A percentile compares a stretch with the other conserved stretches of the same genome.
Evolutionary conservation across 2,113 vertebrate species (phyloP).

Genomic region (Vidua chalybeata): DNA sequence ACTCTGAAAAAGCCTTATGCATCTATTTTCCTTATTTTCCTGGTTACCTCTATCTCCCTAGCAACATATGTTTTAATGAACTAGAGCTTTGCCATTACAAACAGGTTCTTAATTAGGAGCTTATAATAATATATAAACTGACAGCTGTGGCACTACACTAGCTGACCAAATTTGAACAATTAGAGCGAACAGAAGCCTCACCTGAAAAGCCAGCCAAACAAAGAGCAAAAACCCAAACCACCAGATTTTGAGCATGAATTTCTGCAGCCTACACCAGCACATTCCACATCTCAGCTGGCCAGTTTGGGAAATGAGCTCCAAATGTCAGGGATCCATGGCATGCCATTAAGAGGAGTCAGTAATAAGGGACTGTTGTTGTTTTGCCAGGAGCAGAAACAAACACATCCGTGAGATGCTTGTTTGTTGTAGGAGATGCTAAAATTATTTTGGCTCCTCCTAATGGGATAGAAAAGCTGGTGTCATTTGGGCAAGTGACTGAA

Average conservation of each 20-base stretch:
- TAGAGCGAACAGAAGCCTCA: not conserved
- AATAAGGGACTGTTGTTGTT: not conserved
- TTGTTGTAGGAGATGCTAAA: slow-evolving; percentile 18
- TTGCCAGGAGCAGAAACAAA: slow-evolving; percentile 39
- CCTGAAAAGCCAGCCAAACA: not conserved
- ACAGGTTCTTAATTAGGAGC: slow-evolving; percentile 62
- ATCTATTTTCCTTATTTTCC: not conserved
- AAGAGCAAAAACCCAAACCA: not conserved
- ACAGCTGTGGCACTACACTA: slow-evolving; percentile 36
- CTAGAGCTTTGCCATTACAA: slow-evolving; percentile 43
- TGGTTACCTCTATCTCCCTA: not conserved
- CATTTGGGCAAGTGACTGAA: not conserved
- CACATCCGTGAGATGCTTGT: not conserved
- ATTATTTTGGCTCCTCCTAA: slow-evolving; percentile 28
- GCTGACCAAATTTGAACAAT: slow-evolving; percentile 27
- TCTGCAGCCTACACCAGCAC: not conserved
- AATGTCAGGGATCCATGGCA: not conserved
- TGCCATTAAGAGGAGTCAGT: not conserved
- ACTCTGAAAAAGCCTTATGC: not conserved
- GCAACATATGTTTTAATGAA: slow-evolving; percentile 48
- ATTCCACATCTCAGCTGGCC: not conserved
- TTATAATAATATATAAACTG: slow-evolving; percentile 39
- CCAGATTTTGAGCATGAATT: not conserved
- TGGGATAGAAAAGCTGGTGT: not conserved
- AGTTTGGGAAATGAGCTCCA: not conserved